Evolutionary conservation across 2,113 vertebrate genomes (phyloP).

Genomic region (Coracopsis vasa): DNA sequence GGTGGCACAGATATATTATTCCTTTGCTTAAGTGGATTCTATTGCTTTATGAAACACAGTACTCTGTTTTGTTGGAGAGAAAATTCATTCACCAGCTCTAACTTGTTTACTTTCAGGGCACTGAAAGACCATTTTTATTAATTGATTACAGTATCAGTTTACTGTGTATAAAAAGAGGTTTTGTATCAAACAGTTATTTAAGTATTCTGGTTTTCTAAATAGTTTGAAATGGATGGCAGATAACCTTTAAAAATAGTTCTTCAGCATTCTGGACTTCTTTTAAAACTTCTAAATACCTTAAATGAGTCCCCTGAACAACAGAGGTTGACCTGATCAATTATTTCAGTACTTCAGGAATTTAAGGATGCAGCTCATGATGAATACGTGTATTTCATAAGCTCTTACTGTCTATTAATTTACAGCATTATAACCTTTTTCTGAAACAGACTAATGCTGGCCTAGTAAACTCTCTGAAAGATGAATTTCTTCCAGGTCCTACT

Average conservation of each 20-base stretch:
- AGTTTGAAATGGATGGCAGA: background rate
- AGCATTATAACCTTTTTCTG: background rate
- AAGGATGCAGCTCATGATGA: background rate
- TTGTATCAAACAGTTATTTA: background rate
- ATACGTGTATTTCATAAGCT: rapidly evolving
- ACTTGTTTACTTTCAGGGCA: background rate
- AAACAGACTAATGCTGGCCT: background rate
- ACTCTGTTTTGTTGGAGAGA: conserved; percentile 5
- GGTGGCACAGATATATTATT: conserved; percentile 38
- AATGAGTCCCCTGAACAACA: background rate
- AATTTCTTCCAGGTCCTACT: conserved; percentile 6
- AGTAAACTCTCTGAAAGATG: background rate
- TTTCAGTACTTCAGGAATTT: background rate
- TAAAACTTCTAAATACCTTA: background rate
- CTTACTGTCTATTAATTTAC: background rate
- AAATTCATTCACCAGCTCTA: conserved; percentile 25
- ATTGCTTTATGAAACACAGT: conserved; percentile 31
- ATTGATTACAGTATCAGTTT: background rate
- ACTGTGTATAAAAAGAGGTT: background rate
- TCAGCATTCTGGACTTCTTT: background rate
- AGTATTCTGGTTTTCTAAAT: background rate
- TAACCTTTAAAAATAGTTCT: background rate
- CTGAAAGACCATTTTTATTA: background rate
- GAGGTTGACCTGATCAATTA: background rate
- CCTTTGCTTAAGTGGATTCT: conserved; percentile 33